Base-by-base conservation (phyloP, 2,888 invertebrate genomes). In the Mechanitis mazaeus region DNA sequence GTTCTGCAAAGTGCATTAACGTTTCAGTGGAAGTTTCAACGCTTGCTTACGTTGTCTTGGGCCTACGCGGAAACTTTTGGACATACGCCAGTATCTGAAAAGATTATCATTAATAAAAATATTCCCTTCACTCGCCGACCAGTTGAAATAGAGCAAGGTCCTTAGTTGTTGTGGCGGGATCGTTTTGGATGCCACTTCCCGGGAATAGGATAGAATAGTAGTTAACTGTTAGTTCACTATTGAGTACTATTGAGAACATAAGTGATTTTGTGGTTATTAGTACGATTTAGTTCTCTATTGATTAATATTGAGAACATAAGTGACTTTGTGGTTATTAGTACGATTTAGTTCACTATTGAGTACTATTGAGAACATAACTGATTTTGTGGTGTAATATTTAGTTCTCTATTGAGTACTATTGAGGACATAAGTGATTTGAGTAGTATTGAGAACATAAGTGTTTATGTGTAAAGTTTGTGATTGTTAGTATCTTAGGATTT, bases 131-230 rank as follows among this genome's bases (percentile, higher is more conserved):
- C 64, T 67, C 66, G 42, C 55, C 61, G 33, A 33, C 65, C 61
- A 20, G 66, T 71, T 66, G 71, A 80, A 80, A 76, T 82, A 76
- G 80, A 78, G 71, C 84, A 79, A 80, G 83, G 80, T 76, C 74
- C 66, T 53, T 42, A 7, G 38, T 56, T 60, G 66, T 65, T 64
- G 60, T 64, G 63, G 67, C 57, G 56, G 55, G 64, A 69, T 60
- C 68, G 64, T 31, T 61, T 57, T 31, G 20, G 20, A 20, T 20
- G 60, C 1, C 35, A 35, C 35, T 35, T 35, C 35, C 35, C 35
- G 35, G 6, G 35, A 35, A 6, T 35, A 5, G 31, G 20, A 20
- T 20, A 20, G 20, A 20, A 20, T 20, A 20, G 20, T 20, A 20
- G 20, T 20, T 20, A 20, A 20, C 20, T 20, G 20, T 20, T 20